Percentiles rank a stretch among this genome's conserved stretches.
phyloP scores from a whole-genome alignment of 1,140 invertebrate species.

The Drosophila varians region DNA sequence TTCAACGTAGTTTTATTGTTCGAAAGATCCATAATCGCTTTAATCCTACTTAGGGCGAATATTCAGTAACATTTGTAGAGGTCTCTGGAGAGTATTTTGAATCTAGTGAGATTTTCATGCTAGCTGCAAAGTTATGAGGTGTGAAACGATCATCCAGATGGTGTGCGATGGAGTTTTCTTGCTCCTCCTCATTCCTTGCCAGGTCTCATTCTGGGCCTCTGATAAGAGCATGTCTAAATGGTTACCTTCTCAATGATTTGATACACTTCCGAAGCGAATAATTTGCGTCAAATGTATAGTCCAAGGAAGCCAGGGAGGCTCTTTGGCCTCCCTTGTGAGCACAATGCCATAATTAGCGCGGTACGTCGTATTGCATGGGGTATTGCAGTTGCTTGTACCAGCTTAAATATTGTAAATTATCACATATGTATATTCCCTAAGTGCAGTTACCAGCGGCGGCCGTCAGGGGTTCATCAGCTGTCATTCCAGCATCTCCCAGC shows the following conservation, averaged over 20 bases:
- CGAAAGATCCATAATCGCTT: no score
- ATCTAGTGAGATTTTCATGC: no score
- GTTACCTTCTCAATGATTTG: neutral
- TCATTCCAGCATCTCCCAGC: no score
- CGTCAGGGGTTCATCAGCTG: no score
- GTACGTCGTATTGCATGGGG: neutral
- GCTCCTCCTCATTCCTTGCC: constrained; percentile 3
- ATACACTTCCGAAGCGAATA: neutral
- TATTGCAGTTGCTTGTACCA: no score
- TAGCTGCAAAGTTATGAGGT: neutral
- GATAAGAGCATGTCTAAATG: neutral
- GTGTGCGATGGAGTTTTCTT: neutral
- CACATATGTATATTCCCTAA: no score
- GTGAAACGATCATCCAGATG: constrained; percentile 4
- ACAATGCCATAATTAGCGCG: neutral
- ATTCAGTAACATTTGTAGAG: no score
- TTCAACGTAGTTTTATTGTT: no score
- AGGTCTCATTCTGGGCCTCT: neutral
- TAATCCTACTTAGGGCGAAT: no score
- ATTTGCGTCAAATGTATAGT: neutral
- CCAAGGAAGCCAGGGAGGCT: neutral
- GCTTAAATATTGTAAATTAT: no score
- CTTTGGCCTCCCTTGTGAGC: constrained; percentile 5
- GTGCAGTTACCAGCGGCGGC: no score
- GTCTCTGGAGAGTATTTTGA: no score